Base-by-base conservation (phyloP, 2,113 vertebrate species). In the Uropsilus gracilis region DNA sequence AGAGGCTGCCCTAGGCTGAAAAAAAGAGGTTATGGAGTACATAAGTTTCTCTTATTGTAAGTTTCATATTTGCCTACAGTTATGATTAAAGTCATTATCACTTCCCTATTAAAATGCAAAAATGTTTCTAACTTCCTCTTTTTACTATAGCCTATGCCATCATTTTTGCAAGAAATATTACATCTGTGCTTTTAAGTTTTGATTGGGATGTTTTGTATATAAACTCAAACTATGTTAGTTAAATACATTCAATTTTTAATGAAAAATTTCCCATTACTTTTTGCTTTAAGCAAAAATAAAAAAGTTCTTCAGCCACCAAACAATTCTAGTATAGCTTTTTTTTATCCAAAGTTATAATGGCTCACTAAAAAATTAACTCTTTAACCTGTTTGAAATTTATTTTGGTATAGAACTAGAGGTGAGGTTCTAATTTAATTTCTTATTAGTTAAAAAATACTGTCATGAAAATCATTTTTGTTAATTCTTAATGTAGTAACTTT, bases 31-130 rank as follows among this genome's bases (percentile, higher is more conserved):
- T 77, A 75, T 77, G 28, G 30, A 30, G 13, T 75, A 20, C 90
- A 28, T 84, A 6, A 53, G 18, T n/a, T 86, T 94, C 69, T 86
- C 93, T 22, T 89, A 73, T 78, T 69, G 0, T 34, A 82, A 55
- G 32, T 50, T 95, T 86, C 75, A 44, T 84, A 28, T 82, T 71
- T 3, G 48, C 37, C 10, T 57, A 13, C 69, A 55, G 28, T 83
- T 64, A 80, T 82, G 90, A 57, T 69, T 46, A 30, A 66, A 57
- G 17, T 59, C 20, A 88, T 64, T 80, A 77, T 85, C 69, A 17
- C 44, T 92, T 86, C 53, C 53, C 61, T 86, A 42, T 94, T 92
- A 92, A 90, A 94, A 94, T 90, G 26, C 17, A 68, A 88, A 84
- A 86, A 69, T 53, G 1, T 30, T 34, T 77, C 13, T 75, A 37